Conservation (phyloP, 2,113 vertebrate genomes). For the Pteropus alecto region DNA sequence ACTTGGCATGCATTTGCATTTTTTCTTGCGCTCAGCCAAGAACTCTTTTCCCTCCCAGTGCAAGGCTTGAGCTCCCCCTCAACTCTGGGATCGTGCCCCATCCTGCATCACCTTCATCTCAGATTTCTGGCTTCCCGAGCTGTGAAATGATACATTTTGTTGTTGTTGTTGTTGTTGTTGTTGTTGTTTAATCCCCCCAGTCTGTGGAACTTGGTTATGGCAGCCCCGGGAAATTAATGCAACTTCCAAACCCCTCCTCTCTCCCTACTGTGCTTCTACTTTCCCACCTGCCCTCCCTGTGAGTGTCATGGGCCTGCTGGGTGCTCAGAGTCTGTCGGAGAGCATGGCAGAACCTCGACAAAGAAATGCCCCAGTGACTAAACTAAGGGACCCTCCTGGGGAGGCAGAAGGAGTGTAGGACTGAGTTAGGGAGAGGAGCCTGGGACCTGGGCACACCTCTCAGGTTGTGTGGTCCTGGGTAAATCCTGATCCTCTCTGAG, state of each 20-base stretch:
- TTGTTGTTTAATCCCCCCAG: no score
- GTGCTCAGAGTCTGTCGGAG: not conserved
- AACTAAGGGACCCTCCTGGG: not conserved
- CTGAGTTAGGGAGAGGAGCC: not conserved
- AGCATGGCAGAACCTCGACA: not conserved
- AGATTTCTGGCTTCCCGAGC: not conserved
- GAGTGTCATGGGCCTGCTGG: not conserved
- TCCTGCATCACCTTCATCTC: no score
- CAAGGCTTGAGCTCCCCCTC: no score
- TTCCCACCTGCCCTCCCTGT: not conserved
- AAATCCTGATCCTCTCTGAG: not conserved
- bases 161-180: no score
- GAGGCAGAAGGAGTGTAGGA: not conserved
- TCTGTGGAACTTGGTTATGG: accelerated
- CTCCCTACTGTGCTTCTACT: not conserved
- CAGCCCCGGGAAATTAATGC: not conserved
- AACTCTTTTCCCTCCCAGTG: no score
- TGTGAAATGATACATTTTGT: accelerated
- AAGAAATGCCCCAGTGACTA: not conserved
- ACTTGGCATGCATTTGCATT: no score
- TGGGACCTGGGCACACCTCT: not conserved
- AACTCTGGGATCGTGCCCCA: no score
- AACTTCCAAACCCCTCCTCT: not conserved
- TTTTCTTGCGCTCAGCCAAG: no score
- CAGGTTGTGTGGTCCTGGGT: not conserved